Evolutionary conservation across 2,113 vertebrate species (phyloP).

Genomic region (Myiozetetes cayanensis): DNA sequence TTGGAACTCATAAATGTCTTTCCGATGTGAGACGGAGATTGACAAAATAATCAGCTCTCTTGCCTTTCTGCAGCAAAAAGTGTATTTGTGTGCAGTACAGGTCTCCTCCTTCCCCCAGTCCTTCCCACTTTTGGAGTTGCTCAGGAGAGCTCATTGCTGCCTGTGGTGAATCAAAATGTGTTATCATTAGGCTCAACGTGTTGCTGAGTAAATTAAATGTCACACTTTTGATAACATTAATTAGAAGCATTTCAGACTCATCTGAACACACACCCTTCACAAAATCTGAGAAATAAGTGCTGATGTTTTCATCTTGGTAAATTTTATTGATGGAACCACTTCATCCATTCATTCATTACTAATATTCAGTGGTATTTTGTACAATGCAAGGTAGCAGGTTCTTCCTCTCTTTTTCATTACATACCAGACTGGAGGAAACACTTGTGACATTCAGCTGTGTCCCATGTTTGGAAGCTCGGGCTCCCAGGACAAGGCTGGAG

Average conservation of each 20-base stretch:
- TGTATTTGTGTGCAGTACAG: neutral
- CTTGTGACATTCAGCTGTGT: neutral
- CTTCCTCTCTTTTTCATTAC: neutral
- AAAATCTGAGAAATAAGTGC: constrained; percentile 1
- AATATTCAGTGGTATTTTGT: neutral
- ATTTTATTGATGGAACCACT: constrained; percentile 17
- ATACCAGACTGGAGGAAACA: neutral
- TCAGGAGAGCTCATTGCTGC: constrained; percentile 48
- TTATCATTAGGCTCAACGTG: constrained; percentile 70
- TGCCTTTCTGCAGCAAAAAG: neutral
- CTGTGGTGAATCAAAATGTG: constrained; percentile 57
- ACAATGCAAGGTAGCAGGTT: neutral
- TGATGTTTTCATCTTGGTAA: neutral
- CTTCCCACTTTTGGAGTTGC: constrained; percentile 9
- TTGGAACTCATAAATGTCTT: neutral
- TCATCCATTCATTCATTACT: neutral
- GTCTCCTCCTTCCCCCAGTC: neutral
- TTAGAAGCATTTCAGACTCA: constrained; percentile 58
- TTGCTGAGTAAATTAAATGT: constrained; percentile 79
- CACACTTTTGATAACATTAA: constrained; percentile 73
- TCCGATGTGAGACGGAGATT: neutral
- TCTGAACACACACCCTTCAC: constrained; percentile 22
- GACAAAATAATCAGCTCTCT: neutral
- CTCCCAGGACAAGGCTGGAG: neutral
- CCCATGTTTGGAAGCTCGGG: neutral